phyloP scores from a whole-genome alignment of 2,797 vertebrate genomes.

The Xiphorhynchus erythropygius region DNA sequence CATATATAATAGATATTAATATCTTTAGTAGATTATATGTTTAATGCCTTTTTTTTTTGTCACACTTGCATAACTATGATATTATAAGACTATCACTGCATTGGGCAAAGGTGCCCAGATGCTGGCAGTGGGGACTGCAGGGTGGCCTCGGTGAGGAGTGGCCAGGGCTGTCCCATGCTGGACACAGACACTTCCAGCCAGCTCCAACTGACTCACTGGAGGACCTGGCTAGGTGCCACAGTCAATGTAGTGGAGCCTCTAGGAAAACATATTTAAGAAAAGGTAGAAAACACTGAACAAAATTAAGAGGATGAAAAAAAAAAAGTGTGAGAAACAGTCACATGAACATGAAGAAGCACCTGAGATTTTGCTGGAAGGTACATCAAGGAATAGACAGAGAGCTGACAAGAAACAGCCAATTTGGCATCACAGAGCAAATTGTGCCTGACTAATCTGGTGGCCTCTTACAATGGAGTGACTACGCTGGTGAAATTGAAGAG shows the following conservation, averaged over 20 bases:
- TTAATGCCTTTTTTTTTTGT: not conserved
- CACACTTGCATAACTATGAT: not conserved
- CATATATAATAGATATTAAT: not conserved
- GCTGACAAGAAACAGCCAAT: not conserved
- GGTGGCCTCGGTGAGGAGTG: not conserved
- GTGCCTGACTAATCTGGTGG: not conserved
- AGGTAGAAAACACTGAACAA: not conserved
- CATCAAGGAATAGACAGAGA: not conserved
- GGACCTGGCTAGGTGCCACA: rapidly evolving
- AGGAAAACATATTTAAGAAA: not conserved
- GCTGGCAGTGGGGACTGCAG: not conserved
- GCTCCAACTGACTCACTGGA: not conserved
- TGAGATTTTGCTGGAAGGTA: not conserved
- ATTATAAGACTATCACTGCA: not conserved
- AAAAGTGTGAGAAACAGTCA: not conserved
- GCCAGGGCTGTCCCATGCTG: rapidly evolving
- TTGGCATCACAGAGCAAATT: not conserved
- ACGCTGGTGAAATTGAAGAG: not conserved
- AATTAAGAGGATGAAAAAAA: not conserved
- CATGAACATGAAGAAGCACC: not conserved
- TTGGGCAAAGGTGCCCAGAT: too few species aligned
- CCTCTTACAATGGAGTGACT: not conserved
- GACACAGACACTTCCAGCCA: rapidly evolving
- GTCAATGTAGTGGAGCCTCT: rapidly evolving
- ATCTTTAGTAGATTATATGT: not conserved